Conservation (phyloP, 2,888 invertebrate species). For the Phalera bucephala region DNA sequence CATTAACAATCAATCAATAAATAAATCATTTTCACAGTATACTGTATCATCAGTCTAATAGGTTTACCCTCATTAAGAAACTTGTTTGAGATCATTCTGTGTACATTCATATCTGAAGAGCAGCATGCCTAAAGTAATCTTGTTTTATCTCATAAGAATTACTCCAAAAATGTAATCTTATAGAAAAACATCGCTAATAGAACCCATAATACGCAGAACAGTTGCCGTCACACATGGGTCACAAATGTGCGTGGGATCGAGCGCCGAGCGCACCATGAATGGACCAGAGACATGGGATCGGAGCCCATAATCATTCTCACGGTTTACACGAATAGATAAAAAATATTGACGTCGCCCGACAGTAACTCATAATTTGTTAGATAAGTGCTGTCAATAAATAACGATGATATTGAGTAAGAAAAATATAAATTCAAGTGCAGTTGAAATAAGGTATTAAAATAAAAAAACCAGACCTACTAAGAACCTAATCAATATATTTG, state of each 20-base stretch:
- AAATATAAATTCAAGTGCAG: constrained; percentile 14
- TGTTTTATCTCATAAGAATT: too few species aligned
- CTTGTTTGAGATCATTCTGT: too few species aligned
- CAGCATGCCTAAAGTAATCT: too few species aligned
- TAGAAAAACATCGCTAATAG: constrained; percentile 8
- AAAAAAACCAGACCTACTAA: too few species aligned
- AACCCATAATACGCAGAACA: constrained; percentile 11
- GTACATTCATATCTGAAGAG: too few species aligned
- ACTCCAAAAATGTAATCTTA: constrained; percentile 1
- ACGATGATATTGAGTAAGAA: constrained; percentile 21
- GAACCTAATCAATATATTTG: too few species aligned
- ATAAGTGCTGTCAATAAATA: constrained; percentile 25
- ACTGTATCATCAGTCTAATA: too few species aligned
- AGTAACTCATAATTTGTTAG: constrained; percentile 29
- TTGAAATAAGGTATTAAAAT: too few species aligned
- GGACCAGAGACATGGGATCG: constrained; percentile 62
- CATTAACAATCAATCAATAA: too few species aligned
- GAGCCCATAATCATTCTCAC: constrained; percentile 63
- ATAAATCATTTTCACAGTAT: too few species aligned
- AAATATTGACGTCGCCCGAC: constrained; percentile 33
- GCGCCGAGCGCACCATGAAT: constrained; percentile 54
- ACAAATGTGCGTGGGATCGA: constrained; percentile 71
- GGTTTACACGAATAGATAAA: constrained; percentile 59
- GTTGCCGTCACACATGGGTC: constrained; percentile 56
- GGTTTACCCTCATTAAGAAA: too few species aligned